A percentile compares a stretch with the other conserved stretches of the same genome.
Evolutionary conservation across 2,113 vertebrate species (phyloP).

Genomic region (Reinhardtius hippoglossoides): DNA sequence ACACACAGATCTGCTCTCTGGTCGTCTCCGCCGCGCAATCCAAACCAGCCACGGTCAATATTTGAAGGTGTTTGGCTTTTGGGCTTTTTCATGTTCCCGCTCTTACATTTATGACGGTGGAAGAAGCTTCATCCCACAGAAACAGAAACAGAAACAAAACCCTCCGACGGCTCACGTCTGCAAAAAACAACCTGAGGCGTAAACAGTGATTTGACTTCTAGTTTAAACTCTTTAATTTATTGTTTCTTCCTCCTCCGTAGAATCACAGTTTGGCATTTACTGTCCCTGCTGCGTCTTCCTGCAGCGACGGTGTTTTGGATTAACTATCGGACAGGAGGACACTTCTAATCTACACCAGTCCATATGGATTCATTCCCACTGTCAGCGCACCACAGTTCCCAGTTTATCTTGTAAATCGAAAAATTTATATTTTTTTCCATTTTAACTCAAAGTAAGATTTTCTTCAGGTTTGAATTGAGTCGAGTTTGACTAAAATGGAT

Average conservation of each 20-base stretch:
- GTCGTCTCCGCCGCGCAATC: slow-evolving; percentile 1
- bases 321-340: not conserved
- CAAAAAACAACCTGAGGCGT: too few species aligned
- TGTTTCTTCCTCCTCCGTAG: too few species aligned
- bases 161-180: not conserved
- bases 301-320: not conserved
- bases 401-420: not conserved
- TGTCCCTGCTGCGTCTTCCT: not conserved
- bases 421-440: not conserved
- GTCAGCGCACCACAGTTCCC: not conserved
- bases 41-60: slow-evolving; percentile 49
- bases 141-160: too few species aligned
- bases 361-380: not conserved
- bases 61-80: slow-evolving; percentile 66
- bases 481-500: not conserved
- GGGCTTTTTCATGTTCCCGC: slow-evolving; percentile 52
- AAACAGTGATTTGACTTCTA: too few species aligned
- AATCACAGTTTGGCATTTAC: not conserved
- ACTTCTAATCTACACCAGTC: not conserved
- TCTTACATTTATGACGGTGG: slow-evolving; percentile 58
- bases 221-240: too few species aligned
- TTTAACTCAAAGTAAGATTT: not conserved
- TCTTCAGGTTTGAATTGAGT: slow-evolving; percentile 13
- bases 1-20: not conserved
- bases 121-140: slow-evolving; percentile 11